Evolutionary conservation across 1,140 invertebrate genomes (phyloP), one percentile per base, ranked within the genome.

Genomic region (Manduca sexta): DNA sequence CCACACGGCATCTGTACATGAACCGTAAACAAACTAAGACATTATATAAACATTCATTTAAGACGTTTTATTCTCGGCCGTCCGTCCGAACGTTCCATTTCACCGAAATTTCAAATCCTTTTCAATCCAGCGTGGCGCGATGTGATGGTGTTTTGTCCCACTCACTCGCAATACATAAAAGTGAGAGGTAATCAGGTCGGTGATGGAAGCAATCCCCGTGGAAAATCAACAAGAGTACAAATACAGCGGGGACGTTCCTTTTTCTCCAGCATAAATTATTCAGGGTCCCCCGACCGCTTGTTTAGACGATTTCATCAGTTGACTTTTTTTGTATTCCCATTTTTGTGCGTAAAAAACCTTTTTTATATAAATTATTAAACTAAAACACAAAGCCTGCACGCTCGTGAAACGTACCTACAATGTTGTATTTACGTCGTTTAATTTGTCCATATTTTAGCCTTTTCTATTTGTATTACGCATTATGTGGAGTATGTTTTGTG

Each of bases 141-240:
- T 61, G 56, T 45, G 51, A 43, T 41, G 49, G 45, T 39, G 45
- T 49, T 17, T 42, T 45, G 39, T 70, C 60, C 41, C 52, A 31
- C 40, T 70, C 57, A 21, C 30, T 37, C 17, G 26, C 38, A 41
- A 49, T 42, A 41, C 17, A 43, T 42, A 37, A 15, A 37, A 63
- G 34, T 49, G 56, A 41, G 60, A 64, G 42, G 48, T 30, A 40
- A 46, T 42, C 43, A 40, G 42, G 55, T 50, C 35, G 41, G 41
- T 37, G 52, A 61, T 69, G 56, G 62, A 62, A 65, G 52, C 65
- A 63, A 60, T 63, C 58, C 61, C 61, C 57, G 52, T 49, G 60
- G 60, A 67, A 73, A 68, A 72, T 72, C 66, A 72, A 74, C 71
- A 73, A 65, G 57, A 64, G 55, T 54, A 60, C 58, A 71, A 65